Base-by-base conservation (phyloP, 2,113 vertebrate species). In the Sturnus vulgaris region DNA sequence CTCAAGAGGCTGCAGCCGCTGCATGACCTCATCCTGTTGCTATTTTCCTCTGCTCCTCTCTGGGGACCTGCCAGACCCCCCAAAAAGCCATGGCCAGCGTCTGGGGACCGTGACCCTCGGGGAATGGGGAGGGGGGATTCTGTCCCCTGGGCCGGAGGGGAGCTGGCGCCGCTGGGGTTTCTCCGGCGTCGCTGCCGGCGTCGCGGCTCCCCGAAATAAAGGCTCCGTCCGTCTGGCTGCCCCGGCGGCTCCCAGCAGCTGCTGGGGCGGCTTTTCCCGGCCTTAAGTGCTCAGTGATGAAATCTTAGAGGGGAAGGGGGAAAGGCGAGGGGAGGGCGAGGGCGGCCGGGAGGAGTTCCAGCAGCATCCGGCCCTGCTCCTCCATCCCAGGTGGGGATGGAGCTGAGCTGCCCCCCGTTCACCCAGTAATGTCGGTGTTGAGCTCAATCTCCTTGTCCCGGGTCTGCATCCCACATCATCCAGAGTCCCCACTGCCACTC, bases 351-450 rank as follows among this genome's bases (percentile, higher is more conserved):
- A 83, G 65, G 9, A 23, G n/a, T 0, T 23, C n/a, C 60, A 57
- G 69, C 15, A 1, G 69, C 50, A 14, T 37, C 69, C 8, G 1
- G 61, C 25, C 59, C 78, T 5, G 1, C 11, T 94, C 8, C 82
- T 15, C 55, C 75, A 64, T 46, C 65, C 35, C 55, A 2, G 60
- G 15, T 11, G 16, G 76, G 57, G 64, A 46, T 3, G 44, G 57
- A 44, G 57, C 72, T n/a, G 68, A 6, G 8, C 24, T 27, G 46
- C n/a, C 44, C 5, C 15, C 53, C 0, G 0, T 2, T 11, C 0
- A 1, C 15, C 2, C 75, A 3, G 25, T 0, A 4, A 7, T 17
- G 72, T 15, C 0, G 1, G 35, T 0, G 0, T 1, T 22, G 52
- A n/a, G 72, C 21, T 85, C 59, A 15, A 10, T 47, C 21, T 46